Percentiles rank a stretch among this genome's conserved stretches.
These are phyloP conservation scores for Dysidea cf. avara DNA, from an alignment of 37 sponge, comb jelly and placozoan species.

Conservation along the genomic window DNA sequence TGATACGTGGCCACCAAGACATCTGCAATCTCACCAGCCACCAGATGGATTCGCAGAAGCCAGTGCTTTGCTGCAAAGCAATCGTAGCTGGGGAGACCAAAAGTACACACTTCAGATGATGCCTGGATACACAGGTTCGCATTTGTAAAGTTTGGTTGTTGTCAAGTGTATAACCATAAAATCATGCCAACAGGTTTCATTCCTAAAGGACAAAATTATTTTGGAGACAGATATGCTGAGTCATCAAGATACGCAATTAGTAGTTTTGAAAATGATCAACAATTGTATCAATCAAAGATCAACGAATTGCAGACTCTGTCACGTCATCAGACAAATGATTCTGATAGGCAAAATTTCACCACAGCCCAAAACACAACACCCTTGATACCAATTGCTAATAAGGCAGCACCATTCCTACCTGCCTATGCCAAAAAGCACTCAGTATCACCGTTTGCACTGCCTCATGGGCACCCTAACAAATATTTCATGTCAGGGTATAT, in stretches of 20 bases:
- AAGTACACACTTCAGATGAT: constrained; percentile 82
- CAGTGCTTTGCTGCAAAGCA: constrained; percentile 2
- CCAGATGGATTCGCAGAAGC: constrained; percentile 2
- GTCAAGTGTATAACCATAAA: too few species aligned
- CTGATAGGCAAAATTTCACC: background rate
- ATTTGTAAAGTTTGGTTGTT: background rate
- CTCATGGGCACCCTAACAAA: constrained; percentile 75
- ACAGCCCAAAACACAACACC: constrained; percentile 59
- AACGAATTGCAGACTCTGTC: constrained; percentile 37
- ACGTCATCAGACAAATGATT: constrained; percentile 29
- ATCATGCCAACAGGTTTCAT: constrained; percentile 90
- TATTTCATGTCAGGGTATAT: constrained; percentile 94
- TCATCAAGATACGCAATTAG: constrained; percentile 80
- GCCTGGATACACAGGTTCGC: constrained; percentile 91
- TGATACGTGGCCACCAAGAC: constrained; percentile 53
- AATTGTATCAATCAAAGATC: constrained; percentile 32
- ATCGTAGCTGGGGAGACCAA: constrained; percentile 78
- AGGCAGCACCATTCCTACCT: constrained; percentile 65
- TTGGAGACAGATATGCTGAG: constrained; percentile 90
- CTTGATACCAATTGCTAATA: constrained; percentile 45
- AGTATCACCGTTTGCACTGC: constrained; percentile 71
- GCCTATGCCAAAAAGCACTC: constrained; percentile 69
- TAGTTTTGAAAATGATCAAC: constrained; percentile 77
- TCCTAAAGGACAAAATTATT: constrained; percentile 84
- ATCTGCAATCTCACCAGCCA: constrained; percentile 1